Percentiles rank a stretch among this genome's conserved stretches.
These are phyloP conservation scores for Xiphophorus birchmanni DNA, from an alignment of 2,797 vertebrate species.

Conservation along the genomic window DNA sequence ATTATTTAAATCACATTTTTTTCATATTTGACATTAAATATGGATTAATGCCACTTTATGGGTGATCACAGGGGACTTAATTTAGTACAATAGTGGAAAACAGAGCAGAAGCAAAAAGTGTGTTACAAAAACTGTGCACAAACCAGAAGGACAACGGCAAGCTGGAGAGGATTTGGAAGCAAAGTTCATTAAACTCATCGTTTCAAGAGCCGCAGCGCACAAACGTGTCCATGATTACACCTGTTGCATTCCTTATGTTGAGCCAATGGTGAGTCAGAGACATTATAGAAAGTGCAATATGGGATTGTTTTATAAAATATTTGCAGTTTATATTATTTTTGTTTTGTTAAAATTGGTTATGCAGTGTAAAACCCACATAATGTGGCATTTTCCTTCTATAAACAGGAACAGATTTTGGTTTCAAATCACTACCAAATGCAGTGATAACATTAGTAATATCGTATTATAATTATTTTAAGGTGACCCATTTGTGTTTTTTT, in stretches of 20 bases:
- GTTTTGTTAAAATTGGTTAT: not conserved
- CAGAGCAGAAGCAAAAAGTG: not conserved
- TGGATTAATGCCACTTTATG: not conserved
- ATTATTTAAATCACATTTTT: not conserved
- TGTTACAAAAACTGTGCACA: not conserved
- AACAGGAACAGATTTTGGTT: not conserved
- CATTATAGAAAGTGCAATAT: not conserved
- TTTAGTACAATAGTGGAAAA: not conserved
- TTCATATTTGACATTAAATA: not conserved
- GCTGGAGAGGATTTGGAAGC: not conserved
- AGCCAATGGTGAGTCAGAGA: not conserved
- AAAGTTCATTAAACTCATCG: not conserved
- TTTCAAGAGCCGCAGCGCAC: not conserved
- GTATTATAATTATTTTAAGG: not conserved
- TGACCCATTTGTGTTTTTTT: not conserved
- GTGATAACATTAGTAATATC: not conserved
- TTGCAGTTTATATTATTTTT: not conserved
- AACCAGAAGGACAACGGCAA: not conserved
- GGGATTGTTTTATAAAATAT: not conserved
- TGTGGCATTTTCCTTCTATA: not conserved
- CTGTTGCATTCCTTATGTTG: not conserved
- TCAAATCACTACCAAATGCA: not conserved
- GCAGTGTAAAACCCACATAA: not conserved
- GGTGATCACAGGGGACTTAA: not conserved
- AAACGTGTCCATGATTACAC: not conserved